Evolutionary conservation across 2,888 invertebrate genomes (phyloP).

Genomic region (Lasioglossum villosulum): DNA sequence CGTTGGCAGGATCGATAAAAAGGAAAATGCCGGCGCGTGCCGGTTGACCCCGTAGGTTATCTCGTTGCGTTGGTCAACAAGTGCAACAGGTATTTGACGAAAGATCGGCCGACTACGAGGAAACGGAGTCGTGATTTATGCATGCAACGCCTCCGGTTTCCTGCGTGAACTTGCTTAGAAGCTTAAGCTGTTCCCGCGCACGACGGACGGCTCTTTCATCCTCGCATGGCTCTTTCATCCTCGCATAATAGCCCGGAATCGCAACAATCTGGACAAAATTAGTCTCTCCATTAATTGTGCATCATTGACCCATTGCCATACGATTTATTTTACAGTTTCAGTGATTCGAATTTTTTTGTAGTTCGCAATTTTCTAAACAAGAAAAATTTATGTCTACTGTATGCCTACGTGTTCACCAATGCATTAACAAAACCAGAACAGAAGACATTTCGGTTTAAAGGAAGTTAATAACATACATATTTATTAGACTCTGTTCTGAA

Average conservation of each 20-base stretch:
- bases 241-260: no score
- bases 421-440: no score
- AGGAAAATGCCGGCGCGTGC: constrained; percentile 52
- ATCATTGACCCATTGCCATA: no score
- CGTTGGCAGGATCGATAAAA: constrained; percentile 35
- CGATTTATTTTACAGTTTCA: no score
- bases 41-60: constrained; percentile 60
- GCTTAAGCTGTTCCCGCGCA: neutral
- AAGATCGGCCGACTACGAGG: constrained; percentile 46
- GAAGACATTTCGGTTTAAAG: no score
- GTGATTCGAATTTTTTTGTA: no score
- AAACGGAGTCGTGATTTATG: constrained; percentile 56
- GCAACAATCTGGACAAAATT: neutral
- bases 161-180: constrained; percentile 13
- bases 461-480: no score
- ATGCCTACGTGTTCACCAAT: no score
- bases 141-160: constrained; percentile 34
- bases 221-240: no score
- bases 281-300: neutral
- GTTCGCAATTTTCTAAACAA: no score
- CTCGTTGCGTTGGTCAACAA: constrained; percentile 59
- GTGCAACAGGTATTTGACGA: constrained; percentile 61
- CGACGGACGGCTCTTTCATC: neutral
- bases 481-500: no score
- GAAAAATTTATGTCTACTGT: no score